Evolutionary conservation across 2,113 vertebrate species (phyloP), one percentile per base, ranked within the genome.

Genomic region (Tapirus terrestris): DNA sequence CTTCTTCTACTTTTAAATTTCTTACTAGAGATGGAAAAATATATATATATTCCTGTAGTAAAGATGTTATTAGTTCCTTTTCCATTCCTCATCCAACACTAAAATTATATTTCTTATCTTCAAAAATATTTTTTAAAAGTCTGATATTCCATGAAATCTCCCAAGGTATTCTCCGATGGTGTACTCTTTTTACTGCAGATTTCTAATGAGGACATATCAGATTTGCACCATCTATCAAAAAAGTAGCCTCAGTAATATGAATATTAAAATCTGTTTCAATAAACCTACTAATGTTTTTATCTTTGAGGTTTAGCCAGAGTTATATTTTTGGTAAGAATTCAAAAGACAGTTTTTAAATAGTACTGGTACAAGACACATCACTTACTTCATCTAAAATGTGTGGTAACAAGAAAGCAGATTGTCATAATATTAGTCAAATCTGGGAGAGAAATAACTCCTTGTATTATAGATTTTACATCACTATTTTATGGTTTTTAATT

Each of bases 401-500:
- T 93, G 48, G 63, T 58, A 91, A 92, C 21, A 88, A 94, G 68
- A 91, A 96, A 97, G n/a, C n/a, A 93, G 85, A 91, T 83, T 96
- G 77, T 83, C 88, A 86, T 96, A 97, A 89, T 92, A 94, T 94
- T 97, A 93, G 67, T 83, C 31, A 95, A 83, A 79, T 94, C 73
- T 96, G 89, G 97, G 43, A 82, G 75, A 51, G 45, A 84, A 97
- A 97, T 93, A 96, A 61, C 13, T 95, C 61, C 89, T 97, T 97
- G 96, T 58, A 90, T 87, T 97, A 84, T 72, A 90, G 79, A 95
- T 92, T 97, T 97, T 87, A 61, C 53, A 88, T 96, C 25, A 89
- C 17, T 89, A 67, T 94, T 95, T 97, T 95, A 89, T 97, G 56
- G 27, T 45, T 76, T 93, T 96, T 97, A 94, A 92, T 96, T 87